Base-by-base conservation (phyloP, 1,140 invertebrate genomes). In the Mesaphorura yosii region DNA sequence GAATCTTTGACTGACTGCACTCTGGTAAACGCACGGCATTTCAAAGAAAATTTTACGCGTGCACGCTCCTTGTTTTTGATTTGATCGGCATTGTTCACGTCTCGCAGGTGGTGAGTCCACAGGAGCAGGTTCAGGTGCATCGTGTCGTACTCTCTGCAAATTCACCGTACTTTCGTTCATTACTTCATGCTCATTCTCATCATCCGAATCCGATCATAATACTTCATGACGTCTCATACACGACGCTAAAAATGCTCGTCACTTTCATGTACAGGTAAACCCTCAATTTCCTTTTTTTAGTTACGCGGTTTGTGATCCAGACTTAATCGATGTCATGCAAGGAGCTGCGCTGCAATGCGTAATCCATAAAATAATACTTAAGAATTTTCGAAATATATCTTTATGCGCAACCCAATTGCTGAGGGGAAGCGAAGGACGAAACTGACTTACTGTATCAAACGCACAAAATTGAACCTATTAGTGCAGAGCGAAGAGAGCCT, bases 101-200 rank as follows among this genome's bases (percentile, higher is more conserved):
- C 7, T 41, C 7, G 7, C 46, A 63, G 61, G 61, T 57, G n/a
- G 60, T 60, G 44, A 57, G 57, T 40, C 57, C 57, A 29, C 49
- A 53, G 19, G 57, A 59, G 34, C 48, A 84, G 69, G 85, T 94
- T 70, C 84, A 86, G 74, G 89, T 88, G 70, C 89, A 94, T 74
- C 91, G 91, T 78, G 84, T 92, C 72, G 88, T 94, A 64, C 78
- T 93, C 64, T 92, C 88, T 63, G 88, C 88, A 71, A 92, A 88
- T 75, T 90, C 86, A 66, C 87, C 88, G 60, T 94, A 91, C 75
- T 93, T 94, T 76, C 86, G 88, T 70, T 82, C 83, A 65, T 77
- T 90, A 62, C 88, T 90, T 72, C 59, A 55, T 34, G 34, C 57
- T 27, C 62, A 64, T 45, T 78, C 87, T 68, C 83, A 85, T 71